These are phyloP conservation scores for Colaptes auratus DNA, from an alignment of 2,113 vertebrate species.

Conservation along the genomic window DNA sequence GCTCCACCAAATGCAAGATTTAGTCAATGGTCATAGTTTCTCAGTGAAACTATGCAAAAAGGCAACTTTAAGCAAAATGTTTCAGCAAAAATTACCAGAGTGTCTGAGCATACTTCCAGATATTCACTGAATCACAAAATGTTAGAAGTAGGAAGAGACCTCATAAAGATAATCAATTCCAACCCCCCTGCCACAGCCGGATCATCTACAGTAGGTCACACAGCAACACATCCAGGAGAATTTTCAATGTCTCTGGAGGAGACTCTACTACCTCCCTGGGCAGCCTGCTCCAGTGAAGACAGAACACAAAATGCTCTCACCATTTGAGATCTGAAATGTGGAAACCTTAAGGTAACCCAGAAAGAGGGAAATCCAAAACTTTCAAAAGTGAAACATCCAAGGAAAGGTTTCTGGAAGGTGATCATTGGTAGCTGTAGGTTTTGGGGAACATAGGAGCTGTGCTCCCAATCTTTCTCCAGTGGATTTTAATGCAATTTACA, in stretches of 20 bases:
- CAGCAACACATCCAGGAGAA: too few relatives aligned
- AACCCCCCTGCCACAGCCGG: too few relatives aligned
- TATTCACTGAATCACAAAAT: neutral
- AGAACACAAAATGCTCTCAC: neutral
- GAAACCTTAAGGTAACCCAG: neutral
- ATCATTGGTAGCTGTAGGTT: neutral
- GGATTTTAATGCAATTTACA: conserved; percentile 43
- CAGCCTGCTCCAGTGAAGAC: neutral
- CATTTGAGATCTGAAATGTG: neutral
- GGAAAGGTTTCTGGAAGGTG: neutral
- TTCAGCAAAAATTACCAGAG: neutral
- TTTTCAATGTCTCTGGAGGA: too few relatives aligned
- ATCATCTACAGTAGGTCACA: too few relatives aligned
- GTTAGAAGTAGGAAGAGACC: too few relatives aligned
- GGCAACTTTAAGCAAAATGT: neutral
- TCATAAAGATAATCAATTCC: too few relatives aligned
- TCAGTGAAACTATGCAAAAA: neutral
- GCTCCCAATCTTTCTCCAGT: conserved; percentile 37
- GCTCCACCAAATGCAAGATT: neutral
- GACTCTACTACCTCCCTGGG: too few relatives aligned
- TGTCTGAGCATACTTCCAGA: neutral
- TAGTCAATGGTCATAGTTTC: neutral
- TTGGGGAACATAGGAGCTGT: neutral
- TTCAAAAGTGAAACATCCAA: neutral
- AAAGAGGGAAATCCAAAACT: neutral